phyloP scores from a whole-genome alignment of 1,140 invertebrate genomes.

The Leptonema lineaticorne region DNA sequence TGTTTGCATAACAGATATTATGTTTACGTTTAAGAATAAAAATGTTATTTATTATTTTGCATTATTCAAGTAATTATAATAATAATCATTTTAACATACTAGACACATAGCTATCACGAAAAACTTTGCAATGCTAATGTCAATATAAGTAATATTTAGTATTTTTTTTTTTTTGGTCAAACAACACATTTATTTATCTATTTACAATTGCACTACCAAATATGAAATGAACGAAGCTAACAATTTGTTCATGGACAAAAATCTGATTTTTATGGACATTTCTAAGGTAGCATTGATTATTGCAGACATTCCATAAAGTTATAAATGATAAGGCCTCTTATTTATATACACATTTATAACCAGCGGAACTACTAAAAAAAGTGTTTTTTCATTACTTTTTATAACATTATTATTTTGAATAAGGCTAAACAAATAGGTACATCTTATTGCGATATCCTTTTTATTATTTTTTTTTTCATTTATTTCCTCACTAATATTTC shows the following conservation, averaged over 20 bases:
- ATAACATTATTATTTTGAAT: no score
- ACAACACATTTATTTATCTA: conserved; percentile 21
- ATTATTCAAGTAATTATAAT: no score
- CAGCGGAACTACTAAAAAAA: conserved; percentile 33
- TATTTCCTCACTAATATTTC: background rate
- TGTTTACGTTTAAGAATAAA: conserved; percentile 8
- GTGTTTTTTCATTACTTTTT: no score
- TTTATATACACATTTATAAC: conserved; percentile 41
- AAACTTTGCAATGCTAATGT: conserved; percentile 26
- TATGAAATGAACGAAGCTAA: conserved; percentile 15
- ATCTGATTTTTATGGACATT: conserved; percentile 10
- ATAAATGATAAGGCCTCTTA: conserved; percentile 42
- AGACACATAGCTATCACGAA: conserved; percentile 29
- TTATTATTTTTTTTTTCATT: no score
- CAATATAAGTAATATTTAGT: no score
- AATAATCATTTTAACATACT: no score
- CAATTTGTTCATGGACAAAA: background rate
- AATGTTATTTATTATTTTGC: conserved; percentile 19
- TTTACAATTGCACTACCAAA: background rate
- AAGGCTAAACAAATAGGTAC: conserved; percentile 40
- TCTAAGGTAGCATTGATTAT: conserved; percentile 30
- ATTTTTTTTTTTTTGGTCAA: no score
- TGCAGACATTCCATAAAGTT: conserved; percentile 37
- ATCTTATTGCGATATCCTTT: conserved; percentile 36
- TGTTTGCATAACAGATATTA: no score